These are phyloP conservation scores for Drosophila falleni DNA, from an alignment of 2,888 invertebrate species.

Conservation along the genomic window DNA sequence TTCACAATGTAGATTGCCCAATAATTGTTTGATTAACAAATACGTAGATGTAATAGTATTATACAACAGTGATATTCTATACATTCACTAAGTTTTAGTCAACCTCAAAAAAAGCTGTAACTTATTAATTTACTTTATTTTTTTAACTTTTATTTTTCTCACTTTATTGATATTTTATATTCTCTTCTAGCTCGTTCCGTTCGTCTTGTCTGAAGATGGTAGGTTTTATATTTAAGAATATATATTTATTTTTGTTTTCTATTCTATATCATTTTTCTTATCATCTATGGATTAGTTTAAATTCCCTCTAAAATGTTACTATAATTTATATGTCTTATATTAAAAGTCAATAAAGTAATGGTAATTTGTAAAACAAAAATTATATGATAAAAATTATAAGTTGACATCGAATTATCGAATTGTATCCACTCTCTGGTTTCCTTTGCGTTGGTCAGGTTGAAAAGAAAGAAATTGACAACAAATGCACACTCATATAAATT, in stretches of 20 bases:
- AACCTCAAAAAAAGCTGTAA: no score
- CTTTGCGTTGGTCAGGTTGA: constrained; percentile 10
- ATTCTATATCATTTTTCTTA: constrained; percentile 23
- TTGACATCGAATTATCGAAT: no score
- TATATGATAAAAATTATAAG: no score
- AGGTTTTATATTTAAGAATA: no score
- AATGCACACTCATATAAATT: constrained; percentile 39
- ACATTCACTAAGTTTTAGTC: no score
- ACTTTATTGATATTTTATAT: no score
- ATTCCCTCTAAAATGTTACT: constrained; percentile 37
- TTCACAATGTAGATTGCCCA: constrained; percentile 27
- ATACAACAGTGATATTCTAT: neutral
- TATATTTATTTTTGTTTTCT: constrained; percentile 57
- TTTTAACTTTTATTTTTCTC: no score
- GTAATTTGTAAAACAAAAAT: neutral
- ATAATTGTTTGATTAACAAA: constrained; percentile 19
- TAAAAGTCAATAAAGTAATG: no score
- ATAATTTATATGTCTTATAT: constrained; percentile 29
- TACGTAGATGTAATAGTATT: neutral
- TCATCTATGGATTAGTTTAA: constrained; percentile 40
- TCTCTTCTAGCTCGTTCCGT: no score
- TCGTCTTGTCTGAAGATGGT: no score
- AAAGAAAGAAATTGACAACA: constrained; percentile 11
- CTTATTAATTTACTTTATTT: no score
- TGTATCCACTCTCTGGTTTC: constrained; percentile 3